Evolutionary conservation across 1,140 invertebrate species (phyloP).

Genomic region (Drosophila pseudoobscura): DNA sequence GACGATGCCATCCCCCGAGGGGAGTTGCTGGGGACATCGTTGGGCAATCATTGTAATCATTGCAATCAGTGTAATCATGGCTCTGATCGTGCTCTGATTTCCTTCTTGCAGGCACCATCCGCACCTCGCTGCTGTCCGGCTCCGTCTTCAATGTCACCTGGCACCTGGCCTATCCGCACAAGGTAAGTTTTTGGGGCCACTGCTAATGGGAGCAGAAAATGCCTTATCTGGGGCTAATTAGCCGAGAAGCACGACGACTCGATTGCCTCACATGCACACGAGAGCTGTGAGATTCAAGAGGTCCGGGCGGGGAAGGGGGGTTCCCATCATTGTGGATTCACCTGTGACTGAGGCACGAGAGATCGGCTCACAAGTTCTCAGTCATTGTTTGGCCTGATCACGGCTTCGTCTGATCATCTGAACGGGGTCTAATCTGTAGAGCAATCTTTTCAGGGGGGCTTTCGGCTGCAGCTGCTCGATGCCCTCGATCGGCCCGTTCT

Average conservation of each 20-base stretch:
- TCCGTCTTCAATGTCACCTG: constrained; percentile 95
- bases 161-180: constrained; percentile 96
- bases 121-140: constrained; percentile 92
- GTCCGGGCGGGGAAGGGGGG: constrained; percentile 10
- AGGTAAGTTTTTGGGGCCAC: constrained; percentile 86
- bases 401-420: too few species aligned
- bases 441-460: constrained; percentile 90
- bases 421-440: constrained; percentile 6
- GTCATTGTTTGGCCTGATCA: constrained; percentile 59
- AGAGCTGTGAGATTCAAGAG: constrained; percentile 49
- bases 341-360: not conserved
- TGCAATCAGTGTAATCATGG: constrained; percentile 12
- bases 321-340: constrained; percentile 62
- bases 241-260: constrained; percentile 27
- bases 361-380: constrained; percentile 72
- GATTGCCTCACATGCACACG: constrained; percentile 67
- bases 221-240: constrained; percentile 46
- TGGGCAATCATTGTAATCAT: constrained; percentile 39
- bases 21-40: constrained; percentile 20
- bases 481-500: constrained; percentile 90
- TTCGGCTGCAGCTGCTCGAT: constrained; percentile 92
- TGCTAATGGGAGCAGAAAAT: constrained; percentile 29
- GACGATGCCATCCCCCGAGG: not conserved
- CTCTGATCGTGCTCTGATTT: constrained; percentile 40
- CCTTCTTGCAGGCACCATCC: constrained; percentile 87